Evolutionary conservation across 2,797 vertebrate species (phyloP).

Genomic region (Crocodylus rhombifer): DNA sequence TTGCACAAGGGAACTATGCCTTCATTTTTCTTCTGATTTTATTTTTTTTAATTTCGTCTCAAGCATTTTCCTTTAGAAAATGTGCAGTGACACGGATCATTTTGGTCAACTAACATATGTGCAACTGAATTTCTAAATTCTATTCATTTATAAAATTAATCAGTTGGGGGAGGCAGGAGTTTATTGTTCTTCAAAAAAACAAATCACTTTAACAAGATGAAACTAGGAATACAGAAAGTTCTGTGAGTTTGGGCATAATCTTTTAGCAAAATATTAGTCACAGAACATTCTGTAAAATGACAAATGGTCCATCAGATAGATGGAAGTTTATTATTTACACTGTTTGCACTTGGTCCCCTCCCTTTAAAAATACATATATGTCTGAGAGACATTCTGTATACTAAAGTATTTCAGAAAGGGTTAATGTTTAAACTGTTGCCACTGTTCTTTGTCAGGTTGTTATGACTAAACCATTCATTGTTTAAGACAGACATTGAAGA

Average conservation of each 20-base stretch:
- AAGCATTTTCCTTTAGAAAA: not conserved
- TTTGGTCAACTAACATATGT: not conserved
- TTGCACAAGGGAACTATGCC: not conserved
- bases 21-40: not conserved
- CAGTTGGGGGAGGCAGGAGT: not conserved
- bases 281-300: not conserved
- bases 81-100: not conserved
- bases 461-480: no score
- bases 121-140: not conserved
- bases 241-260: not conserved
- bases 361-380: no score
- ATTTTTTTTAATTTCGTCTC: not conserved
- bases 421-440: not conserved
- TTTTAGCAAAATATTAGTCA: not conserved
- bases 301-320: not conserved
- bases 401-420: not conserved
- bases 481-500: no score
- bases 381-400: not conserved
- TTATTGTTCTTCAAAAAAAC: not conserved
- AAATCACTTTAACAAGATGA: not conserved
- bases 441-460: not conserved
- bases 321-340: rapidly evolving
- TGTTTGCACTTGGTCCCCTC: not conserved
- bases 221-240: not conserved
- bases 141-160: not conserved